Conservation (phyloP, 2,888 invertebrate genomes). For the Chrysina gloriosa region DNA sequence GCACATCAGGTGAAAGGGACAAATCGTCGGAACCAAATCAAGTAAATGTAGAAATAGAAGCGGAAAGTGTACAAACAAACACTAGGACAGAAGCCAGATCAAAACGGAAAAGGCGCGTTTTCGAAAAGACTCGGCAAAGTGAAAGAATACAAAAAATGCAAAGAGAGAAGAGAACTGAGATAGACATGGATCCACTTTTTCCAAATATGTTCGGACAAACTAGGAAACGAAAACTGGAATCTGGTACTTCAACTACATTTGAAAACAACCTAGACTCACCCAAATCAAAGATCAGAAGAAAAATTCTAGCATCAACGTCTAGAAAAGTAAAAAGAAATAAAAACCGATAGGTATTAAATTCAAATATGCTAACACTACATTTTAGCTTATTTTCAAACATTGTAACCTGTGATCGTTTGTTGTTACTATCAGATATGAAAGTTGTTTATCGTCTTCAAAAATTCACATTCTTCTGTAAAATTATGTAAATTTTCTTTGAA, state of each 20-base stretch:
- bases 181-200: constrained; percentile 54
- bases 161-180: constrained; percentile 54
- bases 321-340: constrained; percentile 40
- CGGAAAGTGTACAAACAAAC: constrained; percentile 49
- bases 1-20: constrained; percentile 12
- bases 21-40: constrained; percentile 11
- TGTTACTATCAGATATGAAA: constrained; percentile 43
- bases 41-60: constrained; percentile 1
- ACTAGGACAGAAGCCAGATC: constrained; percentile 45
- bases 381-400: constrained; percentile 38
- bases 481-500: constrained; percentile 3
- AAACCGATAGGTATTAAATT: constrained; percentile 40
- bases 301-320: constrained; percentile 45
- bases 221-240: constrained; percentile 53
- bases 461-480: constrained; percentile 11
- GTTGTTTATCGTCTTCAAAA: constrained; percentile 23
- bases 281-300: constrained; percentile 57
- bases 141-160: constrained; percentile 62
- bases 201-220: constrained; percentile 52
- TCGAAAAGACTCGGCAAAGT: constrained; percentile 59
- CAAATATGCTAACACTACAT: constrained; percentile 4
- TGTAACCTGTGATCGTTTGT: constrained; percentile 45
- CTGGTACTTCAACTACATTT: constrained; percentile 30
- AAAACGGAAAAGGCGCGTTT: constrained; percentile 52
- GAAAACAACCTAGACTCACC: constrained; percentile 51